Evolutionary conservation across 2,888 invertebrate genomes (phyloP).

Genomic region (Coleophora deauratella): DNA sequence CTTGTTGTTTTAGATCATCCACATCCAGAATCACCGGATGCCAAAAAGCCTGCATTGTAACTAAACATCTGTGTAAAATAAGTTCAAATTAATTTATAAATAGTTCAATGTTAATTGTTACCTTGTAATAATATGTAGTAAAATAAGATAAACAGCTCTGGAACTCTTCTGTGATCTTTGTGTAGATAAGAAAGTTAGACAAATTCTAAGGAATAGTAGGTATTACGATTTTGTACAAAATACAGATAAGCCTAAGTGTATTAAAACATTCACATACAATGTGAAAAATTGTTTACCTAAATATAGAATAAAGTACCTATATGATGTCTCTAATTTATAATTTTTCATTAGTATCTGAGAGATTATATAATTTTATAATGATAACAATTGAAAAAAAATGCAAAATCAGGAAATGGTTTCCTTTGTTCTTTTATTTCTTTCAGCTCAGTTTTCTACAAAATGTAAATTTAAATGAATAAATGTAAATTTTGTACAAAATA

Average conservation of each 20-base stretch:
- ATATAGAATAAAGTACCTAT: not conserved
- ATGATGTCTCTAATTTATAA: too few relatives aligned
- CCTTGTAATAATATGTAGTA: conserved; percentile 39
- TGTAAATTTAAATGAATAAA: too few relatives aligned
- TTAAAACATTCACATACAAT: conserved; percentile 28
- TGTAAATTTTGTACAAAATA: too few relatives aligned
- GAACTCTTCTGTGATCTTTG: conserved; percentile 73
- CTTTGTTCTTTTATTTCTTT: not conserved
- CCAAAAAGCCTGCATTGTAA: conserved; percentile 70
- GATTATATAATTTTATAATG: too few relatives aligned
- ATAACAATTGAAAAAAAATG: not conserved
- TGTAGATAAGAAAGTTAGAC: conserved; percentile 44
- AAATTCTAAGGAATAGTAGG: conserved; percentile 10
- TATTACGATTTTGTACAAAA: conserved; percentile 27
- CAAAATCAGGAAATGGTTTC: not conserved
- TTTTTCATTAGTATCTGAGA: too few relatives aligned
- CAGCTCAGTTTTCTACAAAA: not conserved
- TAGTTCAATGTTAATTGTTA: conserved; percentile 34
- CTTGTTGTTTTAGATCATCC: conserved; percentile 55
- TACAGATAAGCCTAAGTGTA: conserved; percentile 3
- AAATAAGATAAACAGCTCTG: conserved; percentile 48
- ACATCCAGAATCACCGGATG: conserved; percentile 66
- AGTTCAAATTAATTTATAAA: conserved; percentile 21
- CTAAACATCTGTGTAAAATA: conserved; percentile 26
- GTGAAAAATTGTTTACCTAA: conserved; percentile 10